These are phyloP conservation scores for Melitaea athalia DNA, from an alignment of 2,888 invertebrate species.

Conservation along the genomic window DNA sequence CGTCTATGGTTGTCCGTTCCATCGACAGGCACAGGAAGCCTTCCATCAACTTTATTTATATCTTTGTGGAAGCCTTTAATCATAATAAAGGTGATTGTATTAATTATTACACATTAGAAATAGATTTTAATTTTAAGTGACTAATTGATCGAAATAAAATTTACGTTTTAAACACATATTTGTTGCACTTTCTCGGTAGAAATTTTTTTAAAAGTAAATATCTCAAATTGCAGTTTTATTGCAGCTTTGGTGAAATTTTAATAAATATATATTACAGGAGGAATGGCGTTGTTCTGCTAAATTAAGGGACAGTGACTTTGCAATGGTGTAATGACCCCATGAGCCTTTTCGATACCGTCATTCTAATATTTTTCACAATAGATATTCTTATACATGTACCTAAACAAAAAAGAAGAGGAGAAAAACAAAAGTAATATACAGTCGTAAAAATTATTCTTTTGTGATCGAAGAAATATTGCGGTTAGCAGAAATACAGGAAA, in stretches of 20 bases:
- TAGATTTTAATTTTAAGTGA: not conserved
- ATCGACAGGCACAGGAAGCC: conserved; percentile 48
- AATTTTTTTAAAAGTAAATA: not conserved
- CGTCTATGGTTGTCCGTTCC: conserved; percentile 42
- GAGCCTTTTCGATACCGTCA: conserved; percentile 23
- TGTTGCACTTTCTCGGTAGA: not conserved
- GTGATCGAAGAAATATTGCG: conserved; percentile 50
- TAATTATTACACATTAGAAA: not conserved
- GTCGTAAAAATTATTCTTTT: not conserved
- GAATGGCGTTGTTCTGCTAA: conserved; percentile 40
- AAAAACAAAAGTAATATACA: not conserved
- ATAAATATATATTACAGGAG: conserved; percentile 10
- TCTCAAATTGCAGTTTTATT: not conserved
- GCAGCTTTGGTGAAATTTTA: conserved; percentile 4
- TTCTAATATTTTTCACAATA: not conserved
- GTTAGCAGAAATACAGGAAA: conserved; percentile 51
- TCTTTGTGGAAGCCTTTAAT: conserved; percentile 3
- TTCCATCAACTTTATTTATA: conserved; percentile 59
- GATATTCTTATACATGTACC: too few species aligned
- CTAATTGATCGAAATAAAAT: not conserved
- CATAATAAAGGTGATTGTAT: conserved; percentile 2
- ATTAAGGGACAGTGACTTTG: conserved; percentile 63
- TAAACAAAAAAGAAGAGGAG: too few species aligned
- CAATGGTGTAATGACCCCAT: conserved; percentile 53
- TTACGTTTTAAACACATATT: not conserved